These are phyloP conservation scores for Sinocyclocheilus anophthalmus DNA, from an alignment of 2,113 vertebrate species.

Conservation along the genomic window DNA sequence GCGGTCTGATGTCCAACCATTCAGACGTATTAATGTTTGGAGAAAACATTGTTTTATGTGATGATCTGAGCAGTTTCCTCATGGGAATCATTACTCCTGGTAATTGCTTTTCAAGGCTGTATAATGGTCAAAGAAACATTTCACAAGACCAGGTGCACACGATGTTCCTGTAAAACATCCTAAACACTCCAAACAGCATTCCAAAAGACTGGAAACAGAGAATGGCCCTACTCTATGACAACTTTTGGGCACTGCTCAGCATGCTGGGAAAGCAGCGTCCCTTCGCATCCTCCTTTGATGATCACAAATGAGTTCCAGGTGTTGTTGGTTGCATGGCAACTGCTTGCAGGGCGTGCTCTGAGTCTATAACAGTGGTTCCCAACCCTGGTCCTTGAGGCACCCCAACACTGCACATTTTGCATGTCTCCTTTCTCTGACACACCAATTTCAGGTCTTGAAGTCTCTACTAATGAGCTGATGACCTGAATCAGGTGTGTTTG, in stretches of 20 bases:
- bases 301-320: constrained; percentile 29
- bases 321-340: constrained; percentile 12
- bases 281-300: background rate
- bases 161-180: background rate
- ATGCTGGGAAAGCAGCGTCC: background rate
- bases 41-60: background rate
- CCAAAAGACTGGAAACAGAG: background rate
- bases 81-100: constrained; percentile 25
- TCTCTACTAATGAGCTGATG: too few species aligned
- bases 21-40: background rate
- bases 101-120: constrained; percentile 25
- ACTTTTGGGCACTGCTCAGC: background rate
- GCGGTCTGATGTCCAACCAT: background rate
- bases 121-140: constrained; percentile 21
- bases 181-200: background rate
- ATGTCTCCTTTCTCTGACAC: too few species aligned
- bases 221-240: background rate
- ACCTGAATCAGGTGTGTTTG: too few species aligned
- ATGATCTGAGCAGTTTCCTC: background rate
- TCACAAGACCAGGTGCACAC: constrained; percentile 7
- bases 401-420: too few species aligned
- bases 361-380: background rate
- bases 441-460: too few species aligned
- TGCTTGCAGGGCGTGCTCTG: constrained; percentile 8
- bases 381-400: too few species aligned